Evolutionary conservation across 2,888 invertebrate species (phyloP), one percentile per base, ranked within the genome.

Genomic region (Epinotia brunnichana): DNA sequence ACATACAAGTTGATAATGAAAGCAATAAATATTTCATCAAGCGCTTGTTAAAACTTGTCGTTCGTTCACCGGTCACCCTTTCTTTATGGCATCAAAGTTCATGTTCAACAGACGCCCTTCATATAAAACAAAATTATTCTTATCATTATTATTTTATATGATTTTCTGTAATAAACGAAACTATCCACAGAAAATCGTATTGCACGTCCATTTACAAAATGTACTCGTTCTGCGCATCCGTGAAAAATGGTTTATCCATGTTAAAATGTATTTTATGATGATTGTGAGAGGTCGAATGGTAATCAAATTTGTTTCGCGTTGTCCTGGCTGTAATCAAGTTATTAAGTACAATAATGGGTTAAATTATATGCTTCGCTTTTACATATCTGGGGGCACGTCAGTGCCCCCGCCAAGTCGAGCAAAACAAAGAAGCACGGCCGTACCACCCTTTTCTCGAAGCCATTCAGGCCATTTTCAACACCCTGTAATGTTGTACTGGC

Each of bases 11-110:
- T 75, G 70, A 70, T 80, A 77, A 81, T 80, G 79, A 80, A 77
- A 76, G 72, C 75, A 53, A 79, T 82, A 80, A 53, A 79, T 82
- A 80, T 77, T 77, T 80, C 78, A 78, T 77, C 64, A 70, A 73
- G 72, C 68, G 74, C 77, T 78, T 77, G 76, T 79, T 78, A 75
- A 78, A 80, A 78, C 75, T 79, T 77, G 76, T 70, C 75, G 70
- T 76, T 76, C 62, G 72, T 53, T 68, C 44, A 15, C 44, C 69
- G 17, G 17, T 56, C 67, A 68, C 74, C 74, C 64, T 72, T 73
- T 73, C 54, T 56, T 72, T 61, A 39, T 68, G 69, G 41, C 44
- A 44, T 60, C 60, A 59, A 69, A 68, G 29, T 61, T 63, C 53
- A 39, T 70, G 44, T 61, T 64, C 61, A 53, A 51, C 59, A 44